Evolutionary conservation across 2,113 vertebrate genomes (phyloP).

Genomic region (Scartelaos histophorus): DNA sequence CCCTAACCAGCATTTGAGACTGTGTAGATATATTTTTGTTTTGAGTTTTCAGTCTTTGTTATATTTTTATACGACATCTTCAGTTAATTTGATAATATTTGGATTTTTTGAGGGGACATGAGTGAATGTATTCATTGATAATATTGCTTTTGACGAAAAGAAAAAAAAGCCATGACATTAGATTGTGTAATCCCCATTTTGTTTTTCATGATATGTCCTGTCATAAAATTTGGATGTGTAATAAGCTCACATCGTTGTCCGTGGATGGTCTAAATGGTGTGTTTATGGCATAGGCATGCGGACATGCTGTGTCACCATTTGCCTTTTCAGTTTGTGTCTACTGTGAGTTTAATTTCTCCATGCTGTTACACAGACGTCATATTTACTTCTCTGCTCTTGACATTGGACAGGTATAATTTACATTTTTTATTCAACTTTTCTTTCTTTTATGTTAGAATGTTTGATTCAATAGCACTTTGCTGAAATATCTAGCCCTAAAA

Average conservation of each 20-base stretch:
- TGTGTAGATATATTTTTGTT: constrained; percentile 62
- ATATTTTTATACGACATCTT: constrained; percentile 73
- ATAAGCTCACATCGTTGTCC: constrained; percentile 39
- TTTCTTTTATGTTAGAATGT: constrained; percentile 61
- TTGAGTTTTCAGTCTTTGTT: constrained; percentile 64
- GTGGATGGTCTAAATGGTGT: constrained; percentile 58
- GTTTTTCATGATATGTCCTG: constrained; percentile 25
- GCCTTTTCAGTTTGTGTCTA: constrained; percentile 63
- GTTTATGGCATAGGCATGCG: constrained; percentile 47
- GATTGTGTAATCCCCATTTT: constrained; percentile 35
- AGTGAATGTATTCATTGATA: constrained; percentile 53
- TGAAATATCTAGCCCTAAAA: constrained; percentile 39
- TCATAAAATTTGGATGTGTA: constrained; percentile 34
- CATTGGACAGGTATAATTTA: constrained; percentile 31
- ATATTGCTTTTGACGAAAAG: constrained; percentile 44
- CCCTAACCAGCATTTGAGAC: constrained; percentile 50
- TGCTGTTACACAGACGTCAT: constrained; percentile 57
- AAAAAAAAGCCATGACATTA: constrained; percentile 24
- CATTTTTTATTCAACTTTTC: constrained; percentile 29
- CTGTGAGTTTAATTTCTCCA: constrained; percentile 49
- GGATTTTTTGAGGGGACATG: constrained; percentile 53
- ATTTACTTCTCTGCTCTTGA: constrained; percentile 46
- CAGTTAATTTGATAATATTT: constrained; percentile 59
- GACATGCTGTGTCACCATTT: constrained; percentile 46
- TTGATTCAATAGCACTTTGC: constrained; percentile 43